Conservation (phyloP, 2,797 vertebrate species). For the Cheirogaleus major region DNA sequence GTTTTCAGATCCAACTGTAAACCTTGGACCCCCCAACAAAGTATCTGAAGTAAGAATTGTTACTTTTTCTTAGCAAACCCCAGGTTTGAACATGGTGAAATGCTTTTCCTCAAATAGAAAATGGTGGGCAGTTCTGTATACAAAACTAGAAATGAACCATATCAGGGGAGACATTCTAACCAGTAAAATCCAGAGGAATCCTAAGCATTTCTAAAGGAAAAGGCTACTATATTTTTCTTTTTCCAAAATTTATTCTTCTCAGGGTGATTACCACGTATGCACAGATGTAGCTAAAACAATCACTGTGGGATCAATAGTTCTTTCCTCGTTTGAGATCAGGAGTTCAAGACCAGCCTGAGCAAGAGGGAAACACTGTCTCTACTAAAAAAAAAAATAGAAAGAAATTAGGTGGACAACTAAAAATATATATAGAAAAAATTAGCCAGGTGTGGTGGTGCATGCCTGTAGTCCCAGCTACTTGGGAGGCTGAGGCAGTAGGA, state of each 20-base stretch:
- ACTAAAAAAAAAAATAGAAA: too few species aligned
- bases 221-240: not conserved
- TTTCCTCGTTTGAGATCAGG: not conserved
- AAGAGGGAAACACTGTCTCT: too few species aligned
- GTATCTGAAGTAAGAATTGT: not conserved
- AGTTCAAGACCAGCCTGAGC: too few species aligned
- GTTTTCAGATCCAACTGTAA: not conserved
- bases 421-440: too few species aligned
- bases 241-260: slow-evolving; percentile 35
- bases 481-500: too few species aligned
- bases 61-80: slow-evolving; percentile 16
- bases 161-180: not conserved
- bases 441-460: too few species aligned
- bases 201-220: slow-evolving; percentile 30
- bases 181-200: not conserved
- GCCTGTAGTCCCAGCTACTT: too few species aligned
- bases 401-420: too few species aligned
- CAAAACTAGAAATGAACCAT: slow-evolving; percentile 29
- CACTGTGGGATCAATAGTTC: not conserved
- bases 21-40: not conserved
- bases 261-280: not conserved
- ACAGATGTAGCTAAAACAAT: slow-evolving; percentile 2
- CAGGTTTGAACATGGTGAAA: not conserved
- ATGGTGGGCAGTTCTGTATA: not conserved
- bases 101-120: slow-evolving; percentile 51